Base-by-base conservation (phyloP, 92 coral and sea anemone species). In the Parazoanthus darwini region DNA sequence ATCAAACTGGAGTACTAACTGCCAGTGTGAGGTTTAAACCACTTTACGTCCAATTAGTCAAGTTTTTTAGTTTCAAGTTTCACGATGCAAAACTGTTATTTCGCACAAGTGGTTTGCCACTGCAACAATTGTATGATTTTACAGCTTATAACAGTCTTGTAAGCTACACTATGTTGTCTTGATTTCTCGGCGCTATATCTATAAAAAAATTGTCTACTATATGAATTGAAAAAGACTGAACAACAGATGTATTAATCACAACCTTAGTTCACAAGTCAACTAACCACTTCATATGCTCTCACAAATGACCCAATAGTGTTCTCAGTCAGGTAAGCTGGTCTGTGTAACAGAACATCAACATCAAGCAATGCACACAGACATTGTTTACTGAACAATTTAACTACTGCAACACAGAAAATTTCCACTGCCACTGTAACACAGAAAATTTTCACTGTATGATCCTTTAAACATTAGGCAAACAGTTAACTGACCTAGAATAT, bases 281-380 rank as follows among this genome's bases (percentile, higher is more conserved):
- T 37, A 54, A 90, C 89, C 85, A 59, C 80, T 80, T 86, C 80
- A 4, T 77, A 14, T 38, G 83, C 79, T 79, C 54, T 72, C 59
- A 82, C 90, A 80, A 89, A 81, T 74, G 86, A 73, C 6, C 90
- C 89, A 77, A 91, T 82, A 36, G 85, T 91, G 79, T 88, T 87
- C 72, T 56, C 66, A 3, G 63, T 86, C 82, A 76, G 42, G 74
- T 56, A 86, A 25, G 89, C 83, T 14, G 89, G 84, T 44, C 82
- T 76, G 89, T 76, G 81, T 44, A 78, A 78, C 26, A 76, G 51
- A 76, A 86, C 84, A 86, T 38, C 54, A 29, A 15, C 78, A 44
- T 70, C 33, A 46, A 23, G 48, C 59, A 16, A 0, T 63, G 70
- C 2, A 54, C 59, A 54, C 25, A 63, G 16, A 63, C 70, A 63